Conservation (phyloP, 1,140 invertebrate genomes). For the Drosophila equinoxialis region DNA sequence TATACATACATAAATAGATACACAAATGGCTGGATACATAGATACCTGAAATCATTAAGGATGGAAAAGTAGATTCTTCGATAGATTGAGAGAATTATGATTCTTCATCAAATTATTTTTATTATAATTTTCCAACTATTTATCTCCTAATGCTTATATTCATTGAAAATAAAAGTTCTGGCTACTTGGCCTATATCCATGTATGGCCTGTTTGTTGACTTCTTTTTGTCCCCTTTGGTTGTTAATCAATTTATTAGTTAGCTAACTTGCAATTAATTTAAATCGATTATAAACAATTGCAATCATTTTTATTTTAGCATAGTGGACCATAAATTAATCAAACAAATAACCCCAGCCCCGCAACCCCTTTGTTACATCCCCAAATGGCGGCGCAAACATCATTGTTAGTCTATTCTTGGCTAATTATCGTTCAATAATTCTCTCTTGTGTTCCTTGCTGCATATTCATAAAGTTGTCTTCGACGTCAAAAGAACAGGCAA, state of each 20-base stretch:
- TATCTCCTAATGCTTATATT: no score
- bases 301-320: constrained; percentile 58
- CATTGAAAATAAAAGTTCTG: no score
- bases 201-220: not conserved
- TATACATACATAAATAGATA: no score
- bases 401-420: constrained; percentile 40
- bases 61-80: no score
- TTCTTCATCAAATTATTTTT: no score
- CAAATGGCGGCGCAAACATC: constrained; percentile 16
- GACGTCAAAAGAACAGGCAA: constrained; percentile 9
- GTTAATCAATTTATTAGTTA: constrained; percentile 38
- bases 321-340: constrained; percentile 62
- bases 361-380: no score
- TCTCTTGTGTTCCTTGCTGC: constrained; percentile 41
- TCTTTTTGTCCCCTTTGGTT: not conserved
- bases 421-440: constrained; percentile 60
- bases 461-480: constrained; percentile 65
- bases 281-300: constrained; percentile 51
- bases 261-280: constrained; percentile 55
- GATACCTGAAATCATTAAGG: no score
- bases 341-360: no score
- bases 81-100: no score
- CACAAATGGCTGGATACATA: no score
- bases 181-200: not conserved
- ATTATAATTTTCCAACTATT: no score